phyloP scores from a whole-genome alignment of 2,888 invertebrate species.

The Orchesellides sinensis region DNA sequence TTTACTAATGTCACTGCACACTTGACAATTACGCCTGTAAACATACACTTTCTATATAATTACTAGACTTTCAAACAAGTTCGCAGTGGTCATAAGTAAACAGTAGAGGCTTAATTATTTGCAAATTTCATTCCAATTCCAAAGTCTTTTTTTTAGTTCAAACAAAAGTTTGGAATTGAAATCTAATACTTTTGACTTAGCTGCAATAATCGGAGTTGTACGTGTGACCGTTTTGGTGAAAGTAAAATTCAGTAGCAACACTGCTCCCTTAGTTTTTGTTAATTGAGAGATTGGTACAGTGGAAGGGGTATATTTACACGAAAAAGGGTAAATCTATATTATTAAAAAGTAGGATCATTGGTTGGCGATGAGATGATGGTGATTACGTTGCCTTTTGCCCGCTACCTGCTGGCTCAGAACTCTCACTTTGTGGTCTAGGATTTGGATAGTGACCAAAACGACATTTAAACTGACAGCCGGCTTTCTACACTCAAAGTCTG shows the following conservation, averaged over 20 bases:
- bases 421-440: conserved; percentile 58
- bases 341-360: too few relatives aligned
- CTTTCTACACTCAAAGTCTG: conserved; percentile 60
- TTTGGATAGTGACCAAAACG: conserved; percentile 65
- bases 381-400: conserved; percentile 59
- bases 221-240: not conserved
- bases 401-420: conserved; percentile 63
- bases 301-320: not conserved
- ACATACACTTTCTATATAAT: too few relatives aligned
- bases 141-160: too few relatives aligned
- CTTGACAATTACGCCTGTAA: too few relatives aligned
- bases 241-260: not conserved
- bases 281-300: not conserved
- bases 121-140: too few relatives aligned
- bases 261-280: not conserved
- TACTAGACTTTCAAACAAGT: too few relatives aligned
- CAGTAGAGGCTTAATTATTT: too few relatives aligned
- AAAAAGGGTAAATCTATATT: conserved; percentile 11
- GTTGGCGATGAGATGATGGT: conserved; percentile 52
- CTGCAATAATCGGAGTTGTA: not conserved
- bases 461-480: conserved; percentile 65
- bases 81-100: too few relatives aligned
- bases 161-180: too few relatives aligned
- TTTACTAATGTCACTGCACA: too few relatives aligned
- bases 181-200: not conserved